Conservation (phyloP, 2,113 vertebrate genomes). For the Anthoscopus minutus region DNA sequence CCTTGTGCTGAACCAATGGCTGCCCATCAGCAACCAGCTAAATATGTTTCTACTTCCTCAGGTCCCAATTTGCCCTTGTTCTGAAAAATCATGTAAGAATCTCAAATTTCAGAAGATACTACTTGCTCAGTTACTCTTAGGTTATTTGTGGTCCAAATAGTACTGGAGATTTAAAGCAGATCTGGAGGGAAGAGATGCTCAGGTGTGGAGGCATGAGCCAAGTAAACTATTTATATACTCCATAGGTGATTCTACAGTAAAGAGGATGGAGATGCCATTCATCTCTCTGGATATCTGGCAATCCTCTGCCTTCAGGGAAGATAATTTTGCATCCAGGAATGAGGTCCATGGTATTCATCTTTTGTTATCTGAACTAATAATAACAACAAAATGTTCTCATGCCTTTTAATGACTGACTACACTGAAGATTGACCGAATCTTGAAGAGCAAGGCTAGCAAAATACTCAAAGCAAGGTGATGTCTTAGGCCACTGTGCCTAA, state of each 20-base stretch:
- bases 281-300: not conserved
- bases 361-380: not conserved
- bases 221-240: not conserved
- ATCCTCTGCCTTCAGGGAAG: not conserved
- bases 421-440: not conserved
- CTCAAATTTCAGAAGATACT: not conserved
- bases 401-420: not conserved
- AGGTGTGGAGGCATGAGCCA: not conserved
- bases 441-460: not conserved
- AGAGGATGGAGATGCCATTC: not conserved
- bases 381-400: not conserved
- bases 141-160: not conserved
- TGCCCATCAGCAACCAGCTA: not conserved
- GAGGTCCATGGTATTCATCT: not conserved
- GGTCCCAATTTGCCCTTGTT: not conserved
- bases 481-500: not conserved
- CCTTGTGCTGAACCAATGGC: not conserved
- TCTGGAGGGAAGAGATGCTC: not conserved
- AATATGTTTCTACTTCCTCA: not conserved
- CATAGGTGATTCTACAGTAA: not conserved
- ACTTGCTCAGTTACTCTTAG: not conserved
- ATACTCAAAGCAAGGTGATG: not conserved
- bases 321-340: not conserved
- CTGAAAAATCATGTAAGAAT: not conserved
- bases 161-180: not conserved